Conservation (phyloP, 2,888 invertebrate genomes). For the Encarsia formosa region DNA sequence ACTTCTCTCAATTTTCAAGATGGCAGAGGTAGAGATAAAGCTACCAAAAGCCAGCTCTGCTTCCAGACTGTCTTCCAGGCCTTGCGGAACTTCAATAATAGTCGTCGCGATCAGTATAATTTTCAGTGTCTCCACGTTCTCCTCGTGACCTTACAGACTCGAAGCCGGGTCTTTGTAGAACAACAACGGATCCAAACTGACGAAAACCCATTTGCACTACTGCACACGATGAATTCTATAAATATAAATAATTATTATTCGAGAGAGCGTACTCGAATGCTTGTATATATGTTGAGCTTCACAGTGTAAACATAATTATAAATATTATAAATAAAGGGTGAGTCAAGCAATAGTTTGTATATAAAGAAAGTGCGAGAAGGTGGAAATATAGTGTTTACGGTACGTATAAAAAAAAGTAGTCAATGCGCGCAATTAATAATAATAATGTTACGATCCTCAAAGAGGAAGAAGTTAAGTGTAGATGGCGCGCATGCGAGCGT, state of each 20-base stretch:
- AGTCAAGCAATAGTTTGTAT: conserved; percentile 9
- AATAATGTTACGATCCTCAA: too few relatives aligned
- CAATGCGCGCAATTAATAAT: too few relatives aligned
- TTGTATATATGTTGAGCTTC: conserved; percentile 26
- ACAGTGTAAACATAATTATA: conserved; percentile 14
- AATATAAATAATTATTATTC: too few relatives aligned
- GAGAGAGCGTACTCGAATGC: not conserved
- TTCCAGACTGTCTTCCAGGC: conserved; percentile 22
- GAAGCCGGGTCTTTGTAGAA: too few relatives aligned
- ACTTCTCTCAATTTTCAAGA: conserved; percentile 84
- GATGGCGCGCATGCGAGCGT: too few relatives aligned
- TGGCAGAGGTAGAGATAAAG: conserved; percentile 85
- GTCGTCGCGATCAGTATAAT: not conserved
- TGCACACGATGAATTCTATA: not conserved
- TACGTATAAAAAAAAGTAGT: too few relatives aligned
- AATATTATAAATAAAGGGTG: conserved; percentile 12
- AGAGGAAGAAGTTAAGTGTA: too few relatives aligned
- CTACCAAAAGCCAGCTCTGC: conserved; percentile 64
- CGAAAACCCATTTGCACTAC: too few relatives aligned
- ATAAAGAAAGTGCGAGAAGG: too few relatives aligned
- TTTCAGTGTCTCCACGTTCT: not conserved
- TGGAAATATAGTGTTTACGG: too few relatives aligned
- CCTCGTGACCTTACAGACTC: conserved; percentile 21
- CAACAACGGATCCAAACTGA: too few relatives aligned
- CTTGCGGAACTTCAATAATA: not conserved